phyloP scores from a whole-genome alignment of 1,140 invertebrate species.

The Aphelenchoides besseyi region DNA sequence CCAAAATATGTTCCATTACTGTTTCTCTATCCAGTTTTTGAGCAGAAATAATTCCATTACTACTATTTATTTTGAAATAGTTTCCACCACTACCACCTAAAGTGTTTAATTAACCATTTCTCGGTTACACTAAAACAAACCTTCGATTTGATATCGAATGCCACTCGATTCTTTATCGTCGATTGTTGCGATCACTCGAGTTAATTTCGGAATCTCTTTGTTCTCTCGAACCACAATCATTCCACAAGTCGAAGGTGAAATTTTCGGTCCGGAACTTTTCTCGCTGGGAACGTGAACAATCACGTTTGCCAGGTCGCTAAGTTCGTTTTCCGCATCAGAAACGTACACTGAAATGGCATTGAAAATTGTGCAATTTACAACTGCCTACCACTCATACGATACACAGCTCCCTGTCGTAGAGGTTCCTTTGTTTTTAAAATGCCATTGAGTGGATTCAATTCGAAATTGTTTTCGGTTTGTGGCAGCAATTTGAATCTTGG shows the following conservation, averaged over 20 bases:
- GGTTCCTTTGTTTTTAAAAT: constrained; percentile 28
- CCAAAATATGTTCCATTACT: constrained; percentile 36
- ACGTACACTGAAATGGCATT: constrained; percentile 18
- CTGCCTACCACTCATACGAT: not conserved
- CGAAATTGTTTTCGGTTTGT: constrained; percentile 26
- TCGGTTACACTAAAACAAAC: constrained; percentile 15
- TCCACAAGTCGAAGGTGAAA: constrained; percentile 34
- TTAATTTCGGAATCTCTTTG: constrained; percentile 21
- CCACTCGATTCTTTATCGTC: constrained; percentile 21
- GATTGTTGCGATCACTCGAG: constrained; percentile 29
- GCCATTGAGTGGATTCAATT: constrained; percentile 30
- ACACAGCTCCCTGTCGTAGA: not conserved
- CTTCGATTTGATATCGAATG: constrained; percentile 27
- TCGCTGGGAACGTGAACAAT: constrained; percentile 15
- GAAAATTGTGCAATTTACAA: not conserved
- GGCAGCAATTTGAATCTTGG: constrained; percentile 28
- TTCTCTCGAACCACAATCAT: constrained; percentile 41
- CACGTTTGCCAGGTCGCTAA: constrained; percentile 22
- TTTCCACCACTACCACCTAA: constrained; percentile 37
- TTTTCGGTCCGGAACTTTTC: constrained; percentile 35
- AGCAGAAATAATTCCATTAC: constrained; percentile 35
- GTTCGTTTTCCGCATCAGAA: constrained; percentile 18
- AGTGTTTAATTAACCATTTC: not conserved
- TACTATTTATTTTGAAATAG: constrained; percentile 37
- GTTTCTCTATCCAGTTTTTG: constrained; percentile 37